Evolutionary conservation across 2,797 vertebrate genomes (phyloP).

Genomic region (Lemur catta): DNA sequence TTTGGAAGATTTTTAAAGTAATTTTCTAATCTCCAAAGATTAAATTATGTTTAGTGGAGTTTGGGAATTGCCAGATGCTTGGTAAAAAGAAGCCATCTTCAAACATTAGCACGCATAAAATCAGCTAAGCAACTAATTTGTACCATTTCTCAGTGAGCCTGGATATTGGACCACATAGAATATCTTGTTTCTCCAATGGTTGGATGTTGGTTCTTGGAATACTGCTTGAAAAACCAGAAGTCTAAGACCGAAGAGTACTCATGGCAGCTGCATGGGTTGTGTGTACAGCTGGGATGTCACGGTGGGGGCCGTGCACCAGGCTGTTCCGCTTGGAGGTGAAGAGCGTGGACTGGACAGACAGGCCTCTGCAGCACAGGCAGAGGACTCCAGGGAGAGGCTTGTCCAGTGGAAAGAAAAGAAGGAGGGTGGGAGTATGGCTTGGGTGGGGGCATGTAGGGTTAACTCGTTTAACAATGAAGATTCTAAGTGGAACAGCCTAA

Average conservation of each 20-base stretch:
- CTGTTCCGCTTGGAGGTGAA: neutral
- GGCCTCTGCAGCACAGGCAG: no score
- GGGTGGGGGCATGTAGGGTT: fast-evolving
- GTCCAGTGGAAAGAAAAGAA: neutral
- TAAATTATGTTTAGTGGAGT: neutral
- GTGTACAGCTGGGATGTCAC: neutral
- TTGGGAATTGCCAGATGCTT: neutral
- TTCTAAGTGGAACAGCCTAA: neutral
- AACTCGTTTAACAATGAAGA: neutral
- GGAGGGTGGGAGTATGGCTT: neutral
- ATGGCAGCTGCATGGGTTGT: fast-evolving
- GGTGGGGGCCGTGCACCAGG: fast-evolving
- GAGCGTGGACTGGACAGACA: no score
- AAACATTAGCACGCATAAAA: neutral
- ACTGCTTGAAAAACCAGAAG: neutral
- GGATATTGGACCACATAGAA: neutral
- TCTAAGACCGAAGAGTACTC: neutral
- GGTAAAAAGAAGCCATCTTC: neutral
- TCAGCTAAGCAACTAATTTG: no score
- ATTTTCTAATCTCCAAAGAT: neutral
- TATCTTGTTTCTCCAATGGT: neutral
- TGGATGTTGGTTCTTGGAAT: neutral
- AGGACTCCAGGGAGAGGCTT: neutral
- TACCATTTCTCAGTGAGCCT: neutral
- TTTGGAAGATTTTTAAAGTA: neutral